Evolutionary conservation across 2,113 vertebrate genomes (phyloP), one percentile per base, ranked within the genome.

Genomic region (Microcebus tavaratra): DNA sequence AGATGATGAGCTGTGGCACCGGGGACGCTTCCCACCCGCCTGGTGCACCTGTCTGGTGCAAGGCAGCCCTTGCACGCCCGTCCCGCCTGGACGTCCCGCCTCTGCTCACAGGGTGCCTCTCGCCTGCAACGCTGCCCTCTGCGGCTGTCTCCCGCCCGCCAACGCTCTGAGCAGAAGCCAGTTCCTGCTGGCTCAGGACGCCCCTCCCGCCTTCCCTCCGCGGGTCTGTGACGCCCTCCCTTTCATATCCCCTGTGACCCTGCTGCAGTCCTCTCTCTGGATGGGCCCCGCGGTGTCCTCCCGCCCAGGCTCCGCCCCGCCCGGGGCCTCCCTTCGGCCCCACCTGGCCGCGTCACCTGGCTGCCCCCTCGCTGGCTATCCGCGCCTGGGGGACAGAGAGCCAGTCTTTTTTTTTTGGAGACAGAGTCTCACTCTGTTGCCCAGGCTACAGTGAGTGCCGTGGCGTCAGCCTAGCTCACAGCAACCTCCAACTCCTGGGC

Each of bases 181-280:
- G n/a, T 13, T 53, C 53, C 53, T 53, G 20, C 12, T 2, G 11
- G 6, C n/a, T 15, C 31, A 36, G 13, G 1, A 3, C 2, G 0
- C 23, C 48, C 25, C 18, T 10, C 20, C 45, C 31, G 25, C 8
- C 23, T 18, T 67, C 11, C 39, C n/a, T 29, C 25, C 45, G 8
- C 29, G n/a, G 63, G 42, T 14, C 61, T 45, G 45, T 45, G 45
- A 45, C 45, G 42, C 42, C 42, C 42, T 42, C 42, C 42, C 42
- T 42, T 42, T 42, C 42, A 6, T 6, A 42, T 42, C 42, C 45
- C 45, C 42, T 8, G 45, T 0, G 8, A 1, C 45, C 45, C 45
- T 45, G 45, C 7, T 1, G 45, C 45, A 45, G 2, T 45, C 55
- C 42, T 75, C 36, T 29, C 45, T 68, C 27, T 15, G 4, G 14